Evolutionary conservation across 2,888 invertebrate genomes (phyloP).

Genomic region (Drosophila lacicola): DNA sequence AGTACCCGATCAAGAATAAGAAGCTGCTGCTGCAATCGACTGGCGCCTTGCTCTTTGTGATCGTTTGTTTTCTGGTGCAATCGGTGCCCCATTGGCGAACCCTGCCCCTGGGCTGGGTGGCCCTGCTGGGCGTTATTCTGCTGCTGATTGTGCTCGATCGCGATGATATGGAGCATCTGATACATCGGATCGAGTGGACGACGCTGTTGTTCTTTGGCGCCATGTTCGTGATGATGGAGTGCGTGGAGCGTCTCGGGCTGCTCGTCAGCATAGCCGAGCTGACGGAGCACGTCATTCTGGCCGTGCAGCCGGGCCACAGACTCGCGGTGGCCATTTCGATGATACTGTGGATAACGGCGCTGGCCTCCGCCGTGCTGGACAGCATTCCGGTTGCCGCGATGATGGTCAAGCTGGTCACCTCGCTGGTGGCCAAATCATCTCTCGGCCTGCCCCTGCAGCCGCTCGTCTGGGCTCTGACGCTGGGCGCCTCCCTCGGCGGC

Average conservation of each 20-base stretch:
- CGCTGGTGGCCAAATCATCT: conserved; percentile 89
- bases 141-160: conserved; percentile 91
- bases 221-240: conserved; percentile 86
- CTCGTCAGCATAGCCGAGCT: conserved; percentile 92
- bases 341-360: conserved; percentile 94
- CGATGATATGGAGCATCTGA: conserved; percentile 84
- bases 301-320: conserved; percentile 88
- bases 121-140: conserved; percentile 91
- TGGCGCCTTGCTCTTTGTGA: conserved; percentile 89
- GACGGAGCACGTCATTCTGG: conserved; percentile 89
- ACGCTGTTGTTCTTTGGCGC: conserved; percentile 85
- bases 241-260: conserved; percentile 91
- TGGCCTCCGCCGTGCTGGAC: conserved; percentile 95
- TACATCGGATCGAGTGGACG: conserved; percentile 85
- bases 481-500: conserved; percentile 95
- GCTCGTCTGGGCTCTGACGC: conserved; percentile 93
- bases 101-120: conserved; percentile 94
- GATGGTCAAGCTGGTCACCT: conserved; percentile 93
- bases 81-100: conserved; percentile 90
- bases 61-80: conserved; percentile 92
- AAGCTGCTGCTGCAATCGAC: conserved; percentile 90
- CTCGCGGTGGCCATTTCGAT: conserved; percentile 91
- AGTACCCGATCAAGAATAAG: conserved; percentile 93
- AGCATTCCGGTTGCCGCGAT: conserved; percentile 96
- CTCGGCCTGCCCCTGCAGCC: conserved; percentile 91